Evolutionary conservation across 2,797 vertebrate species (phyloP).

Genomic region (Forpus xanthops): DNA sequence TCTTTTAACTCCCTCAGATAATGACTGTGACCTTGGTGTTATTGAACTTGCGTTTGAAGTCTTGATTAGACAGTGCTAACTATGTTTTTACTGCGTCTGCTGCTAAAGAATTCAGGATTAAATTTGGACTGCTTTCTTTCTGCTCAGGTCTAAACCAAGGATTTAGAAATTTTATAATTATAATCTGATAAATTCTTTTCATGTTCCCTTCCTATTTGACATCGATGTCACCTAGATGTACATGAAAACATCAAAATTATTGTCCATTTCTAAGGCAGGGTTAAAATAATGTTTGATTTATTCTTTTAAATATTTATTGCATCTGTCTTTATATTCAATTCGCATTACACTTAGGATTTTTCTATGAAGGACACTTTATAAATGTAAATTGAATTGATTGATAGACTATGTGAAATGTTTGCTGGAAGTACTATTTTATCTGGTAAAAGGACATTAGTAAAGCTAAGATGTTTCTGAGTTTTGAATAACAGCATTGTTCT

Average conservation of each 20-base stretch:
- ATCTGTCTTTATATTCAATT: conserved; percentile 22
- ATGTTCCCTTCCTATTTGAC: not conserved
- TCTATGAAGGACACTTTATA: conserved; percentile 23
- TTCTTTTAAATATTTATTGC: conserved; percentile 50
- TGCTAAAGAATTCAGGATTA: not conserved
- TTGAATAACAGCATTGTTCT: conserved; percentile 6
- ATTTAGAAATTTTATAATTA: not conserved
- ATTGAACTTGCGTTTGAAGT: not conserved
- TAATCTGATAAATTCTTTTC: not conserved
- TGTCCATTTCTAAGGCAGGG: not conserved
- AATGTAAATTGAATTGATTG: conserved; percentile 33
- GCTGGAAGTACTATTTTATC: conserved; percentile 11
- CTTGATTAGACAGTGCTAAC: not conserved
- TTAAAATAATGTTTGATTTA: conserved; percentile 33
- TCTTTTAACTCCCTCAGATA: conserved; percentile 29
- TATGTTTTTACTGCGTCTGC: not conserved
- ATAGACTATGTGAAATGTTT: conserved; percentile 29
- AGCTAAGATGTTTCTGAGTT: not conserved
- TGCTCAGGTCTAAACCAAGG: not conserved
- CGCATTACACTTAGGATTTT: not conserved
- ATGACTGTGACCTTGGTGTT: conserved; percentile 32
- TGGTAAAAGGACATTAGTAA: conserved; percentile 9
- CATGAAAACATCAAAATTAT: conserved; percentile 18
- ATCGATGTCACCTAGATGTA: not conserved
- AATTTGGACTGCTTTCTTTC: not conserved